Evolutionary conservation across 1,140 invertebrate species (phyloP), one percentile per base, ranked within the genome.

Genomic region (Mylabris phalerata): DNA sequence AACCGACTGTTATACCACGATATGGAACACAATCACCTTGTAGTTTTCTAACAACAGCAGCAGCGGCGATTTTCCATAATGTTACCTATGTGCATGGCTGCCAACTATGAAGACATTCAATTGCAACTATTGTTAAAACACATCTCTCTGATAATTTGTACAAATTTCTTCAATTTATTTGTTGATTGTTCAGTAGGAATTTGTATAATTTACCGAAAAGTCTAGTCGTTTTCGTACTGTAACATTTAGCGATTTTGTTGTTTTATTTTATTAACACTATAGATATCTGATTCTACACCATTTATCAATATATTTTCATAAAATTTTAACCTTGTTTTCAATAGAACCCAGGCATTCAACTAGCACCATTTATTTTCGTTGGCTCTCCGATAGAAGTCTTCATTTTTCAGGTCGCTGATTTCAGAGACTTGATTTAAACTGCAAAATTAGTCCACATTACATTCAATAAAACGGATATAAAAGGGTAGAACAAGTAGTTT

Each of bases 81-180:
- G 84, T 88, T 9, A 83, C 84, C 32, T 87, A 87, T 65, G 84
- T 87, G 7, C 85, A 87, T 59, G 84, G 85, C 26, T 87, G 85
- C 66, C 85, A 84, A 48, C 59, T 72, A 50, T 72, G 68, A 63
- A 42, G 9, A 19, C 19, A 19, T 2, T 19, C 19, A 19, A 32
- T 32, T 13, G 1, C 13, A 13, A 13, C 13, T 13, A 13, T 13
- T 32, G 32, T 32, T 32, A 32, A 32, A 32, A 32, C 32, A 32
- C 4, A 32, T 32, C 32, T 4, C 19, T 19, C 19, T 19, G 19
- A 19, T 19, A 19, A 19, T 5, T 32, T 32, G 32, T 32, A 32
- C 32, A 32, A 32, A 32, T 32, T 7, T 32, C 4, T 32, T 19
- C 19, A 55, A 51, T 39, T 38, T 40, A 1, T 48, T 24, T 25